Percentiles rank a stretch among this genome's conserved stretches.
These are phyloP conservation scores for Cassiopea xamachana DNA, from an alignment of 30 jellyfish, hydroid and myxozoan genomes.

Conservation along the genomic window DNA sequence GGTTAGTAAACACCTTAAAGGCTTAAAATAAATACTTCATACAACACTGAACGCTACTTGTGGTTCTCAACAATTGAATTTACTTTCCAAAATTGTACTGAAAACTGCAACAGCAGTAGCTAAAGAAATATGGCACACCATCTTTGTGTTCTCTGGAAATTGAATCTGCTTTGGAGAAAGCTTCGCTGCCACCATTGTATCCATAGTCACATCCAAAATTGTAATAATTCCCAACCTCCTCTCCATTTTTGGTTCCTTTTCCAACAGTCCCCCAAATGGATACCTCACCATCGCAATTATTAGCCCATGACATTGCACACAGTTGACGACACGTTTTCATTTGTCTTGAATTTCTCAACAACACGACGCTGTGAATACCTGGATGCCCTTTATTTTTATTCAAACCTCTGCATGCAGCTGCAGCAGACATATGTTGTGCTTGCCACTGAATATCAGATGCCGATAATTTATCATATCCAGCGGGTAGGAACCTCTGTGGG, in stretches of 20 bases:
- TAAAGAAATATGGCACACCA: slow-evolving; percentile 73
- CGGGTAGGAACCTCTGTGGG: slow-evolving; percentile 75
- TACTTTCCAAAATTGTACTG: neutral
- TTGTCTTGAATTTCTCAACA: slow-evolving; percentile 66
- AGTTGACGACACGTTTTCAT: slow-evolving; percentile 73
- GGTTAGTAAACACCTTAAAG: neutral
- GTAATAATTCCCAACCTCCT: slow-evolving; percentile 77
- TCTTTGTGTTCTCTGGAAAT: slow-evolving; percentile 38
- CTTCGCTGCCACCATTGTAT: slow-evolving; percentile 81
- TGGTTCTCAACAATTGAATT: neutral
- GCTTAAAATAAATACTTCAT: neutral
- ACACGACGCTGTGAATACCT: slow-evolving; percentile 79
- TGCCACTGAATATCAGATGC: slow-evolving; percentile 87
- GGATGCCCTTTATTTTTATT: slow-evolving; percentile 58
- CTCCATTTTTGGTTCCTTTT: slow-evolving; percentile 78
- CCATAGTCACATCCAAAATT: slow-evolving; percentile 85
- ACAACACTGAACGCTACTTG: neutral
- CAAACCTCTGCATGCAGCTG: slow-evolving; percentile 80
- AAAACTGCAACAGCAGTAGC: slow-evolving; percentile 87
- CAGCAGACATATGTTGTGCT: slow-evolving; percentile 83
- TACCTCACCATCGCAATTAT: slow-evolving; percentile 77
- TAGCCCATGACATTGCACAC: slow-evolving; percentile 79
- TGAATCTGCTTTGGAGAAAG: slow-evolving; percentile 40
- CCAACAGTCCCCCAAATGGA: slow-evolving; percentile 86
- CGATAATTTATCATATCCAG: slow-evolving; percentile 69